Evolutionary conservation across 1,140 invertebrate genomes (phyloP), one percentile per base, ranked within the genome.

Genomic region (Cotesia typhae): DNA sequence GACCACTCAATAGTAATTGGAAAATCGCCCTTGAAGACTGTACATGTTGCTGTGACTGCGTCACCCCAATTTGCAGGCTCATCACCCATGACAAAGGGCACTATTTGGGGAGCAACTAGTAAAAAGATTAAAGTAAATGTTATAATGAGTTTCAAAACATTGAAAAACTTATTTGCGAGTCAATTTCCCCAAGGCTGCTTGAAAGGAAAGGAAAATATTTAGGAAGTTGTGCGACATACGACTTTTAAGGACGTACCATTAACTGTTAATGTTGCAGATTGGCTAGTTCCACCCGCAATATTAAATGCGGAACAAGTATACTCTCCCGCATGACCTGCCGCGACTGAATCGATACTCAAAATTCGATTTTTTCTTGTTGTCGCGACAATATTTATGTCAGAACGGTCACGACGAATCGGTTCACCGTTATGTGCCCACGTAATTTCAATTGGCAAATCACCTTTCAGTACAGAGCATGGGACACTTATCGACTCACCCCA

Each of bases 231-330:
- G 4, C 41, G 67, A 55, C 2, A n/a, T 28, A 6, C 14, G 53
- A 37, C 5, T 36, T 10, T 14, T 37, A 52, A 72, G 76, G 10
- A 63, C 67, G 68, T 89, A 92, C 90, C 91, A 77, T 92, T 92
- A 53, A 92, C 90, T 70, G 88, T 81, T 51, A 93, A 82, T 67
- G 89, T 87, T 20, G 91, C 86, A 14, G 89, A 90, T 79, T 90
- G 89, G 81, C 90, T 91, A 2, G 89, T 87, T 72, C 87, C 88
- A 52, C 92, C 92, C 4, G 92, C 93, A 67, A 84, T 82, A 84
- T 93, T 93, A 52, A 81, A 87, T 35, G 89, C 91, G 66, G 88
- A 88, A 82, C 93, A 95, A 10, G 93, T 94, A 80, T 94, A 95
- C 67, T 91, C 88, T 66, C 92, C 92, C 28, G 88, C 90, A 82